A percentile compares a stretch with the other conserved stretches of the same genome.
Evolutionary conservation across 2,113 vertebrate species (phyloP).

Genomic region (Paracanthobrama guichenoti): DNA sequence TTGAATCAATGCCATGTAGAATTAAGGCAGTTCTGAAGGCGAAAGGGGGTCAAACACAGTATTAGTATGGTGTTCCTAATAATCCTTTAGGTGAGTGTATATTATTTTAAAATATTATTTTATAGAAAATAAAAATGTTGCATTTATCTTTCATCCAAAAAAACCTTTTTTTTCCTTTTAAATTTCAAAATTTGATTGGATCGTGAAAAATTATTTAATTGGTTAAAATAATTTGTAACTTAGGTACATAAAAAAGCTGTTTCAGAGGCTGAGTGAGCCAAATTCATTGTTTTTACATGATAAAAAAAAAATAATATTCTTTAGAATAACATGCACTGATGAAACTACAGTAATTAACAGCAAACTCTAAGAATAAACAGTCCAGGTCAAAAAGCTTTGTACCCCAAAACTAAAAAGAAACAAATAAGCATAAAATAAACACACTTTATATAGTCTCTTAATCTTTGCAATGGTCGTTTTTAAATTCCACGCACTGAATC

Average conservation of each 20-base stretch:
- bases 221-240: not conserved
- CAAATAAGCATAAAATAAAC: not conserved
- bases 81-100: no score
- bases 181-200: no score
- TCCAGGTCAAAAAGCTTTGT: no score
- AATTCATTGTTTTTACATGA: not conserved
- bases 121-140: no score
- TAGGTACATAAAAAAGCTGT: not conserved
- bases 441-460: not conserved
- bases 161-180: no score
- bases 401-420: not conserved
- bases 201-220: not conserved
- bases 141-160: no score
- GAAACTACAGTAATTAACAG: not conserved
- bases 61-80: no score
- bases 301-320: not conserved
- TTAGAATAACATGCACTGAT: not conserved
- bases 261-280: not conserved
- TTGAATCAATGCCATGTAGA: no score
- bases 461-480: not conserved
- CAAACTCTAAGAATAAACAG: not conserved
- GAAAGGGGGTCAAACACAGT: no score
- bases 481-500: slow-evolving; percentile 10
- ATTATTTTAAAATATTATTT: no score
- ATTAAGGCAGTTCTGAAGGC: no score